These are phyloP conservation scores for Onychostruthus taczanowskii DNA, from an alignment of 2,113 vertebrate genomes.

Conservation along the genomic window DNA sequence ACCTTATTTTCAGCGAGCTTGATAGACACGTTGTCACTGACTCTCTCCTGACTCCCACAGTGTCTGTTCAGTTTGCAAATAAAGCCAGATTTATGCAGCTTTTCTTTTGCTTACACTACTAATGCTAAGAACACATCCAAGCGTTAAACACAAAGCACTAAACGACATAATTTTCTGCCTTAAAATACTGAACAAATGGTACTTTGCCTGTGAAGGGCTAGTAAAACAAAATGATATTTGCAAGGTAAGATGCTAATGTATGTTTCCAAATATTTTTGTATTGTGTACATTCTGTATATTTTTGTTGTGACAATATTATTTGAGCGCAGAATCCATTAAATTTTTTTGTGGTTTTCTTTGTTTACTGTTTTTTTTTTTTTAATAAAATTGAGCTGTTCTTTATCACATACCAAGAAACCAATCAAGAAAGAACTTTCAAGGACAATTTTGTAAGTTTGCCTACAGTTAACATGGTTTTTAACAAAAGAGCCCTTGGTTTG, in stretches of 20 bases:
- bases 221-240: slow-evolving; percentile 43
- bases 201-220: slow-evolving; percentile 64
- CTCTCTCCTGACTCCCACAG: neutral
- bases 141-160: slow-evolving; percentile 42
- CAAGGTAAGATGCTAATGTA: slow-evolving; percentile 50
- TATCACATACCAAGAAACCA: neutral
- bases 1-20: slow-evolving; percentile 28
- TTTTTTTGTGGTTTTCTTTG: slow-evolving; percentile 2
- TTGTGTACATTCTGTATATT: slow-evolving; percentile 79
- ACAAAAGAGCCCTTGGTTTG: neutral
- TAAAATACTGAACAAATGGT: slow-evolving; percentile 64
- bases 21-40: neutral
- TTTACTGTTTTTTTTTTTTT: neutral
- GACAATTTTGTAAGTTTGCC: neutral
- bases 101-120: slow-evolving; percentile 9
- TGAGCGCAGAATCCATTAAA: slow-evolving; percentile 75
- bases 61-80: slow-evolving; percentile 54
- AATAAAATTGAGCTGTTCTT: neutral
- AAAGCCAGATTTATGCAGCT: slow-evolving; percentile 39
- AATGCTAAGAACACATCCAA: neutral
- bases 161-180: slow-evolving; percentile 71
- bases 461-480: neutral
- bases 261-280: slow-evolving; percentile 80
- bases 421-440: neutral
- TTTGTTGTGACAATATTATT: slow-evolving; percentile 77